phyloP scores from a whole-genome alignment of 2,888 invertebrate genomes.

The Limnephilus auricula region DNA sequence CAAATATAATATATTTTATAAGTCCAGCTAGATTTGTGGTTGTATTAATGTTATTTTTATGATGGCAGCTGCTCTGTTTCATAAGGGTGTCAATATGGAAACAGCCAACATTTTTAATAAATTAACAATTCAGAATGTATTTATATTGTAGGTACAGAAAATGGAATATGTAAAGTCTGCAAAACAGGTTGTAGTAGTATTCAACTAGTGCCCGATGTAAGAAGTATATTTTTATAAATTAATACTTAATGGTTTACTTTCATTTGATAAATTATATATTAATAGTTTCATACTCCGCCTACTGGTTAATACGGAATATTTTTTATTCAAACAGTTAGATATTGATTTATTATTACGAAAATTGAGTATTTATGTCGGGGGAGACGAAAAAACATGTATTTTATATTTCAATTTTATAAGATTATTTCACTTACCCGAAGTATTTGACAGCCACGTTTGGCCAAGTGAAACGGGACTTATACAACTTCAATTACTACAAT shows the following conservation, averaged over 20 bases:
- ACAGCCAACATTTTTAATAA: background rate
- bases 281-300: too few species aligned
- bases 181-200: conserved; percentile 74
- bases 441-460: too few species aligned
- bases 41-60: background rate
- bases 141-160: conserved; percentile 70
- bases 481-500: too few species aligned
- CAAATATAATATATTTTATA: background rate
- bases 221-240: conserved; percentile 61
- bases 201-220: conserved; percentile 76
- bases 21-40: background rate
- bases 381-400: too few species aligned
- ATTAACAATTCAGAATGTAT: conserved; percentile 64
- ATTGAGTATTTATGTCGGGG: too few species aligned
- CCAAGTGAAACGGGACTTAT: too few species aligned
- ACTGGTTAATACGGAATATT: too few species aligned
- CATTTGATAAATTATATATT: background rate
- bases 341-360: too few species aligned
- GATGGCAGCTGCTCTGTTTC: background rate
- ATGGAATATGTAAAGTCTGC: conserved; percentile 75
- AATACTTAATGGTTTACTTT: background rate
- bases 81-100: background rate
- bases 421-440: too few species aligned
- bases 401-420: too few species aligned
- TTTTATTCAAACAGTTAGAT: too few species aligned